Conservation (phyloP, 1,140 invertebrate species). For the Heliothis virescens region DNA sequence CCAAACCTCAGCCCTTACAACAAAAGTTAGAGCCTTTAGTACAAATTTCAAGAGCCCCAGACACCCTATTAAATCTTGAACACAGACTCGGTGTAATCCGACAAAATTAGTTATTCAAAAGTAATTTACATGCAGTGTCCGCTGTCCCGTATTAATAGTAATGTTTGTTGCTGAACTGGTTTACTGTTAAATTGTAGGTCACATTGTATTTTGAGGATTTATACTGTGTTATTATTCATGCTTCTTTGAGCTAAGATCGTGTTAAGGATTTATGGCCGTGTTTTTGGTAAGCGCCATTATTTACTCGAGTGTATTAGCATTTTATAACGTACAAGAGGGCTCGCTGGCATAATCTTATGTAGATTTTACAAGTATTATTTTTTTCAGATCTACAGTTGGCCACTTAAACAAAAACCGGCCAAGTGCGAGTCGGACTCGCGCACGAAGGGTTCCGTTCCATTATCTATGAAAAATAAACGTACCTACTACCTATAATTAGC, state of each 20-base stretch:
- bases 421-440: too few species aligned
- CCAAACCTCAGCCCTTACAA: not conserved
- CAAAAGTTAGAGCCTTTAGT: constrained; percentile 2
- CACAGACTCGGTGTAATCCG: constrained; percentile 32
- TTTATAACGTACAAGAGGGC: not conserved
- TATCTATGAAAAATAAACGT: too few species aligned
- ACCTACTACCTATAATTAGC: too few species aligned
- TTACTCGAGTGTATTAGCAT: not conserved
- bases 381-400: too few species aligned
- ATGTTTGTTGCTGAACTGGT: constrained; percentile 35
- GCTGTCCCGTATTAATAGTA: constrained; percentile 41
- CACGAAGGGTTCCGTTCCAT: too few species aligned
- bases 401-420: too few species aligned
- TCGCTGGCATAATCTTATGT: too few species aligned
- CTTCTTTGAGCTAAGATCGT: not conserved
- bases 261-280: constrained; percentile 7
- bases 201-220: constrained; percentile 22
- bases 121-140: constrained; percentile 42
- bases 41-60: constrained; percentile 36
- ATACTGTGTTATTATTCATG: constrained; percentile 33
- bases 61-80: constrained; percentile 37
- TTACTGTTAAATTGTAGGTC: constrained; percentile 21
- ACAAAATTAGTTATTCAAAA: constrained; percentile 43
- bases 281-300: constrained; percentile 3
- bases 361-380: too few species aligned